Percentiles rank a stretch among this genome's conserved stretches.
Evolutionary conservation across 2,797 vertebrate species (phyloP).

Genomic region (Netta rufina): DNA sequence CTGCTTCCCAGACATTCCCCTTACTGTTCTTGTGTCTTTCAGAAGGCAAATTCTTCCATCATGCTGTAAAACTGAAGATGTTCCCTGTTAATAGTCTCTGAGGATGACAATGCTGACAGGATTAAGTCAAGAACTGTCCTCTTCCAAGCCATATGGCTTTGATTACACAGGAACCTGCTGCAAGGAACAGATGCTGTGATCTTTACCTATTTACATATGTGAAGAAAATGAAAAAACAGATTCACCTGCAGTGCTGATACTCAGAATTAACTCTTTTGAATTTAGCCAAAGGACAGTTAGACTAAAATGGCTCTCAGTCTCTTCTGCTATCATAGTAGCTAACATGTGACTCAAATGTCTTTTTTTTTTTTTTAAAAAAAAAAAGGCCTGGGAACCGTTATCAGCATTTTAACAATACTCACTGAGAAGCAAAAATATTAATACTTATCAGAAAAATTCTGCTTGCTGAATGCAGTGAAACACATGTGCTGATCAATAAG

Average conservation of each 20-base stretch:
- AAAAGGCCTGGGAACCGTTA: background rate
- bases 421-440: background rate
- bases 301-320: background rate
- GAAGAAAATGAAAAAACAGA: background rate
- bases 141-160: background rate
- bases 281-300: background rate
- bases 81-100: background rate
- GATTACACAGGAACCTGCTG: background rate
- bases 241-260: background rate
- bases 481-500: background rate
- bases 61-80: background rate
- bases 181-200: background rate
- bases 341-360: fast-evolving
- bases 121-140: background rate
- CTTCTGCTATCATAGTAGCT: background rate
- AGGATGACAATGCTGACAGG: background rate
- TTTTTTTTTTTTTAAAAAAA: background rate
- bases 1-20: background rate
- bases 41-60: background rate
- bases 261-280: background rate
- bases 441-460: background rate
- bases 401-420: background rate
- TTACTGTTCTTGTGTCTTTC: background rate
- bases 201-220: background rate
- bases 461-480: background rate